A percentile compares a stretch with the other conserved stretches of the same genome.
These are phyloP conservation scores for Parelbella ahira DNA, from an alignment of 2,888 invertebrate species.

Conservation along the genomic window DNA sequence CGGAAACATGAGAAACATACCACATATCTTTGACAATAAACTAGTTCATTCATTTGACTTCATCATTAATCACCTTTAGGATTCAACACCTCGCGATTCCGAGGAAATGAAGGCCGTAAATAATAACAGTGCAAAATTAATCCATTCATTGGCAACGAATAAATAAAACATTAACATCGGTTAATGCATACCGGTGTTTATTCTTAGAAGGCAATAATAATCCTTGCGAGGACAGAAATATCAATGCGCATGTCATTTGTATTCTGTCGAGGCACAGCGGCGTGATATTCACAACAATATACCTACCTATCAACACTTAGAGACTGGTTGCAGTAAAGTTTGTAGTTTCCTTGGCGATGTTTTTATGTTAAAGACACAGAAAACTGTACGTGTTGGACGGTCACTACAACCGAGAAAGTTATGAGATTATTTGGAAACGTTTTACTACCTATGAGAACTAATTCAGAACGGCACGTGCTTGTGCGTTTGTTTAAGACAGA, in stretches of 20 bases:
- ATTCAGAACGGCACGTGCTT: no score
- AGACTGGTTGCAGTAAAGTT: not conserved
- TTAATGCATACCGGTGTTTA: conserved; percentile 4
- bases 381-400: no score
- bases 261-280: conserved; percentile 30
- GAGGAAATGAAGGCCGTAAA: conserved; percentile 25
- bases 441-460: no score
- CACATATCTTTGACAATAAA: no score
- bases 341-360: no score
- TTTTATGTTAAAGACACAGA: no score
- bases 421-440: no score
- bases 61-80: not conserved
- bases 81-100: conserved; percentile 16
- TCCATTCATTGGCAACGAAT: conserved; percentile 13
- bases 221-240: conserved; percentile 24
- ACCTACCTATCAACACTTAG: conserved; percentile 1
- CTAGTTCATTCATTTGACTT: no score
- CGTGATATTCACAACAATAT: conserved; percentile 34
- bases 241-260: conserved; percentile 32
- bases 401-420: no score
- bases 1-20: no score
- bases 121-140: conserved; percentile 23
- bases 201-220: conserved; percentile 23
- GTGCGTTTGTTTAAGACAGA: no score
- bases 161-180: conserved; percentile 23